These are phyloP conservation scores for Ancistrus triradiatus DNA, from an alignment of 2,113 vertebrate genomes.

Conservation along the genomic window DNA sequence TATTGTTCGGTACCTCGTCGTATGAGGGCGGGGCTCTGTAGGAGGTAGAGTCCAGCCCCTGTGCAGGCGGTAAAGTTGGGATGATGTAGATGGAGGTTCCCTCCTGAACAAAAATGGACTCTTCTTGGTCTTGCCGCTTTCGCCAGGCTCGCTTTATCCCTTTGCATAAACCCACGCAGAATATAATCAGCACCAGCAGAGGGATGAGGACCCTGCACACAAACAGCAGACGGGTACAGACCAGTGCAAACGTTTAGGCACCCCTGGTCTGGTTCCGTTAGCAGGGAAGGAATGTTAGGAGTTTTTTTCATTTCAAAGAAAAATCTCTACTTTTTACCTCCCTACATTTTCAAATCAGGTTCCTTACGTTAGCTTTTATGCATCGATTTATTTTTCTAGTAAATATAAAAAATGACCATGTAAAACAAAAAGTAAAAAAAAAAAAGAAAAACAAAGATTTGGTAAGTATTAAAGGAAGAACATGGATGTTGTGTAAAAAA, in stretches of 20 bases:
- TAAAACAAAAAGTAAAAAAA: too few relatives aligned
- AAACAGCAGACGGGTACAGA: background rate
- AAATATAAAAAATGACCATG: too few relatives aligned
- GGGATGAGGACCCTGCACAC: background rate
- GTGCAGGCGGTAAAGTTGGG: background rate
- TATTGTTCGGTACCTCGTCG: background rate
- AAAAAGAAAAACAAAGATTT: too few relatives aligned
- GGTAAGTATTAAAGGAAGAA: too few relatives aligned
- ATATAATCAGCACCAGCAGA: background rate
- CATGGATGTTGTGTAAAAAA: too few relatives aligned
- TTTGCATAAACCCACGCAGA: conserved; percentile 14
- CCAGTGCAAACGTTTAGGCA: background rate
- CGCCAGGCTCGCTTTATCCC: background rate
- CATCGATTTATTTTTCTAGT: too few relatives aligned
- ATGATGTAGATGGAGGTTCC: conserved; percentile 27
- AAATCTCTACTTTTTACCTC: too few relatives aligned
- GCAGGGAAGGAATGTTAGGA: too few relatives aligned
- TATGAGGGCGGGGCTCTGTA: background rate
- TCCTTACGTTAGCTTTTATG: too few relatives aligned
- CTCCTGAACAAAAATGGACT: background rate
- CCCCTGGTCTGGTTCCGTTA: too few relatives aligned
- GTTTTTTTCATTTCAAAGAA: too few relatives aligned
- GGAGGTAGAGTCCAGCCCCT: background rate
- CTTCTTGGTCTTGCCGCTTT: background rate
- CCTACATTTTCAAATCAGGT: too few relatives aligned